phyloP scores from a whole-genome alignment of 2,888 invertebrate species.

The Pocota personata region DNA sequence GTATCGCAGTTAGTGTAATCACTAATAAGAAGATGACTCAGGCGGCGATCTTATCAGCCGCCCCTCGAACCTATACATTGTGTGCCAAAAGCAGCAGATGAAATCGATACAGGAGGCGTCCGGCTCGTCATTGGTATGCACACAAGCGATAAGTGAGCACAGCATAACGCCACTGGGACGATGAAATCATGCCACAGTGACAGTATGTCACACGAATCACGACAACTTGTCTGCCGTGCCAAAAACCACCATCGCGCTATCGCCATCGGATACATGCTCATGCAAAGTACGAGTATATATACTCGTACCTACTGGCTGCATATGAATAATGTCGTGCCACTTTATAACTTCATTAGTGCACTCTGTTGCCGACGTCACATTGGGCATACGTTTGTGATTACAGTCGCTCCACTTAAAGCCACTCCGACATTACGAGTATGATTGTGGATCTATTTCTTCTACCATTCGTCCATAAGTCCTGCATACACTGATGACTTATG shows the following conservation, averaged over 20 bases:
- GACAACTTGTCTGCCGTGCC: conserved; percentile 70
- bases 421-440: conserved; percentile 34
- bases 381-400: conserved; percentile 69
- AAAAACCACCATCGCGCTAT: conserved; percentile 44
- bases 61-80: background rate
- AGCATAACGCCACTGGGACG: conserved; percentile 40
- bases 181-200: conserved; percentile 66
- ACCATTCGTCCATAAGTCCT: background rate
- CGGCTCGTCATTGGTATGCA: conserved; percentile 23
- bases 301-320: conserved; percentile 41
- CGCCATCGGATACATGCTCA: conserved; percentile 39
- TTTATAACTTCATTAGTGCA: conserved; percentile 82
- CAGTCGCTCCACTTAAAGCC: conserved; percentile 67
- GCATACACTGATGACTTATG: background rate
- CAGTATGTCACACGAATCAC: conserved; percentile 77
- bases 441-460: conserved; percentile 23
- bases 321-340: conserved; percentile 80
- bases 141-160: conserved; percentile 32
- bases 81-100: background rate
- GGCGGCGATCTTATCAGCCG: too few species aligned
- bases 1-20: too few species aligned
- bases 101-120: background rate
- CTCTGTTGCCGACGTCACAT: conserved; percentile 66
- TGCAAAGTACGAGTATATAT: too few species aligned
- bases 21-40: too few species aligned